Base-by-base conservation (phyloP, 1,140 invertebrate species). In the Drosophila arizonae region DNA sequence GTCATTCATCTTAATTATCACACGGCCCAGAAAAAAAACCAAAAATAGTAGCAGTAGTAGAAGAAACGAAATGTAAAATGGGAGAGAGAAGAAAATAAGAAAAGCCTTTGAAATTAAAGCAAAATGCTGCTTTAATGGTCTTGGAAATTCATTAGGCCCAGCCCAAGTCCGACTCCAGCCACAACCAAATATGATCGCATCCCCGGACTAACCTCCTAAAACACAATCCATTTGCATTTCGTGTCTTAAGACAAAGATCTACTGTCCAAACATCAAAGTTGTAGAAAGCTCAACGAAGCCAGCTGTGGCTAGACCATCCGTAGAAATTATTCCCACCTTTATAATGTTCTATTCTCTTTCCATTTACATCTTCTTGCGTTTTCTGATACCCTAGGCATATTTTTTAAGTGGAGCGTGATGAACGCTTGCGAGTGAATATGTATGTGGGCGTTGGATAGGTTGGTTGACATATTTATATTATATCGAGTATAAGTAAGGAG, bases 1-100 rank as follows among this genome's bases (percentile, higher is more conserved):
- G 82, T 87, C 82, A 88, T 87, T 88, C 82, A 81, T 87, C 82
- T 87, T 87, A 87, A 88, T 87, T 87, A 87, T 88, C 79, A 87
- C 82, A 73, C 63, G 69, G 69, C 69, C 62, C 62, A 67, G 58
- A 46, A 46, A 46, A 15, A 28, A 24, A 24, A 24, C 43, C n/a
- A 46, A 33, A 33, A 10, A 30, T 30, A 43, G 41, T 45, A n/a
- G 43, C 10, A 33, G 8, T 8, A 10, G 33, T 3, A 9, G 33
- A 36, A 36, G 33, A 36, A 36, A 36, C 10, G 33, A 36, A 36
- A 39, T 39, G 36, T 39, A 13, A 39, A 39, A 39, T 39, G 4
- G 11, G 6, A 39, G 36, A 77, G 71, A 77, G 66, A 76, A 24
- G 87, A 39, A 11, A 77, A 77, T 74, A 70, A 76, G 43, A 87